Conservation (phyloP, 2,797 vertebrate species). For the Chloroceryle inda region DNA sequence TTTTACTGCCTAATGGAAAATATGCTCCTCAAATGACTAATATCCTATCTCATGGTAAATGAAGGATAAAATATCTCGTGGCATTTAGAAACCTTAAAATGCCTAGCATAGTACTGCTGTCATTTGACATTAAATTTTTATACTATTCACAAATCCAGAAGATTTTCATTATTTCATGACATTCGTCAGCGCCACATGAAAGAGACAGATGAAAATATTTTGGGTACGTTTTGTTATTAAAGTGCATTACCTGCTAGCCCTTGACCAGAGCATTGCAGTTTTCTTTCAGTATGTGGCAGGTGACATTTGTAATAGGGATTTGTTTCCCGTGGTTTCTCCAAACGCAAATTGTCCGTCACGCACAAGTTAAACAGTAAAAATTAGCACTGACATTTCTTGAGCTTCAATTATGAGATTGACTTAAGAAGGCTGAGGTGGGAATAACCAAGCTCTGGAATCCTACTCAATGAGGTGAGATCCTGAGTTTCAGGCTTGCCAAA, state of each 20-base stretch:
- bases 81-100: slow-evolving; percentile 35
- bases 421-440: background rate
- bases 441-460: background rate
- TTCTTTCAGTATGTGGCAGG: background rate
- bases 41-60: slow-evolving; percentile 13
- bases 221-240: background rate
- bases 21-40: slow-evolving; percentile 26
- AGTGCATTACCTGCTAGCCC: background rate
- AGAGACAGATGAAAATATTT: background rate
- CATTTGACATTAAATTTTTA: slow-evolving; percentile 45
- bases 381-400: background rate
- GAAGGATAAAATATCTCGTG: background rate
- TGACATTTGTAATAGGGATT: background rate
- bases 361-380: background rate
- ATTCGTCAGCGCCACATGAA: background rate
- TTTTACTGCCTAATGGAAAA: slow-evolving; percentile 12
- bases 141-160: background rate
- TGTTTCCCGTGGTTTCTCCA: background rate
- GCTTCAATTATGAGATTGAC: background rate
- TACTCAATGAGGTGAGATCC: background rate
- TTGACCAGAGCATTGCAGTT: background rate
- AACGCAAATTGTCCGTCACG: background rate
- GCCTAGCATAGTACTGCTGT: background rate
- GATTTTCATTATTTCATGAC: slow-evolving; percentile 23
- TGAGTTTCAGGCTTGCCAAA: background rate